Evolutionary conservation across 30 jellyfish, hydroid and myxozoan genomes (phyloP).

Genomic region (Aurelia coerulea): DNA sequence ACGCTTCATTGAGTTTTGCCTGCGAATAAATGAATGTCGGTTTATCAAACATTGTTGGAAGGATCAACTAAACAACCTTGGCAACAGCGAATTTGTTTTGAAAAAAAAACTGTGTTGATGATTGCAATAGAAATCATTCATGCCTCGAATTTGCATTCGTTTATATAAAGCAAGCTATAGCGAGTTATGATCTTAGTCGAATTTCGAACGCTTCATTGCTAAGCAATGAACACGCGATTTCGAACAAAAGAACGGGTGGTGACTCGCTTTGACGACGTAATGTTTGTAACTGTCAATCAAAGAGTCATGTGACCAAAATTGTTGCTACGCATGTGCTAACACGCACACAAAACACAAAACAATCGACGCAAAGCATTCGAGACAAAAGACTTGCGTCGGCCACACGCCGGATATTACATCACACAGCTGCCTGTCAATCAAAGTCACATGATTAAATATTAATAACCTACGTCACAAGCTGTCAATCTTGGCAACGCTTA

Average conservation of each 20-base stretch:
- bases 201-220: no score
- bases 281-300: conserved; percentile 35
- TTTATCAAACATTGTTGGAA: no score
- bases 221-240: conserved; percentile 7
- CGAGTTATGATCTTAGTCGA: no score
- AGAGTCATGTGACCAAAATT: conserved; percentile 27
- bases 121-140: no score
- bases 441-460: conserved; percentile 58
- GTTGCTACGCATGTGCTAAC: conserved; percentile 54
- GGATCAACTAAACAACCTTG: no score
- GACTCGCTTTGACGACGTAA: background rate
- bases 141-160: no score
- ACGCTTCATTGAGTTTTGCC: no score
- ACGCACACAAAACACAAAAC: background rate
- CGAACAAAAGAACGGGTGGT: conserved; percentile 7
- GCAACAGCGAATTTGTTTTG: no score
- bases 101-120: no score
- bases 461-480: conserved; percentile 66
- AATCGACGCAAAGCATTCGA: conserved; percentile 10
- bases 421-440: conserved; percentile 69
- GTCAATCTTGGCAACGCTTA: conserved; percentile 30
- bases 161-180: no score
- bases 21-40: no score
- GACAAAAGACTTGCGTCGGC: conserved; percentile 38
- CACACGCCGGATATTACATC: conserved; percentile 80